Evolutionary conservation across 2,888 invertebrate species (phyloP).

Genomic region (Xestia c-nigrum): DNA sequence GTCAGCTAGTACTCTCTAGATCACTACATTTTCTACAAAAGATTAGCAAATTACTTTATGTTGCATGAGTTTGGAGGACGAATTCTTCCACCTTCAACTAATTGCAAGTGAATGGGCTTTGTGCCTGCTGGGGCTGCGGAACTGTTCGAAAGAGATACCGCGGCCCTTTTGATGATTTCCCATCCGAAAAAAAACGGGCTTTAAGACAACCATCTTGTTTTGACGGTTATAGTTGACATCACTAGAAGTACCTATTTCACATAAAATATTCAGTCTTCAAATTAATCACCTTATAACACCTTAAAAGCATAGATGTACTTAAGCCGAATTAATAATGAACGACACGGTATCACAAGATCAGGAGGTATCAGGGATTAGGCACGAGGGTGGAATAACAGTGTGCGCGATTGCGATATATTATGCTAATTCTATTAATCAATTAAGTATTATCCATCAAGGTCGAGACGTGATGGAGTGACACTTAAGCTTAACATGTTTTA

Average conservation of each 20-base stretch:
- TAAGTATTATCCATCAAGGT: constrained; percentile 42
- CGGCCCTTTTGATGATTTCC: no score
- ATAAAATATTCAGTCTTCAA: not conserved
- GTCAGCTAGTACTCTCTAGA: no score
- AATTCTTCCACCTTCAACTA: not conserved
- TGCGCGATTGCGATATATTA: constrained; percentile 48
- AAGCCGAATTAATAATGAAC: constrained; percentile 48
- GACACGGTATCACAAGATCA: constrained; percentile 23
- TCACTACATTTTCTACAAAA: not conserved
- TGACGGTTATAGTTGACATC: not conserved
- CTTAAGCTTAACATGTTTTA: constrained; percentile 18
- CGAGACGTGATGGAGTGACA: constrained; percentile 18
- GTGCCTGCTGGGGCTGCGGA: no score
- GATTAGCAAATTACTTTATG: not conserved
- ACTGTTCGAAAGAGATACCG: no score
- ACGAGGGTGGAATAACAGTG: constrained; percentile 29
- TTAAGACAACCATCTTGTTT: not conserved
- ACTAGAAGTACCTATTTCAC: not conserved
- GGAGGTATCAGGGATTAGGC: constrained; percentile 23
- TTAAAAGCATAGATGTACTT: constrained; percentile 20
- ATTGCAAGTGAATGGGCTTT: not conserved
- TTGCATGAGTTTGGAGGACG: not conserved
- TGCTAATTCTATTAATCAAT: constrained; percentile 57
- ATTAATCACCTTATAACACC: constrained; percentile 22
- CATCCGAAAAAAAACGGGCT: no score